Evolutionary conservation across 2,888 invertebrate species (phyloP).

Genomic region (Rhingia campestris): DNA sequence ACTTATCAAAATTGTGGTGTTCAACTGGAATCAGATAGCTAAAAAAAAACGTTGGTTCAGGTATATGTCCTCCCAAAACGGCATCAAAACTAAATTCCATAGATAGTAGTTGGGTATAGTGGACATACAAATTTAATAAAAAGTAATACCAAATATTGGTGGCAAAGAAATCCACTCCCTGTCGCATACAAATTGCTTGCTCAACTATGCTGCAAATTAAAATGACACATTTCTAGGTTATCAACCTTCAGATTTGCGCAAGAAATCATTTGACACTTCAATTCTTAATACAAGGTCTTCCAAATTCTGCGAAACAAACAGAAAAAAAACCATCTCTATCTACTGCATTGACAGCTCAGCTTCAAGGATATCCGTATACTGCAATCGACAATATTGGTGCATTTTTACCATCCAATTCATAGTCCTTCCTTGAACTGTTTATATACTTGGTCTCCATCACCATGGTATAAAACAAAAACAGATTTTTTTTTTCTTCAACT

Average conservation of each 20-base stretch:
- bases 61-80: too few species aligned
- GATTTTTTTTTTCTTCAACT: constrained; percentile 1
- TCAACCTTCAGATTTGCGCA: neutral
- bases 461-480: constrained; percentile 17
- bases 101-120: too few species aligned
- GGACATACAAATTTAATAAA: too few species aligned
- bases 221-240: neutral
- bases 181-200: neutral
- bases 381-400: constrained; percentile 40
- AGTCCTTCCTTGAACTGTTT: constrained; percentile 47
- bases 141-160: too few species aligned
- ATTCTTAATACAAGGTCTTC: neutral
- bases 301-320: neutral
- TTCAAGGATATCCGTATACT: constrained; percentile 34
- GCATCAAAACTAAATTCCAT: too few species aligned
- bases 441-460: constrained; percentile 16
- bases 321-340: neutral
- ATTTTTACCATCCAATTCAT: constrained; percentile 24
- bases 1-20: too few species aligned
- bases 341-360: neutral
- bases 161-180: neutral
- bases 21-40: too few species aligned
- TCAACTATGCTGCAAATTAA: too few species aligned
- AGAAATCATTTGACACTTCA: neutral
- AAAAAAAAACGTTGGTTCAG: too few species aligned